Evolutionary conservation across 2,888 invertebrate genomes (phyloP).

Genomic region (Leistus spinibarbis): DNA sequence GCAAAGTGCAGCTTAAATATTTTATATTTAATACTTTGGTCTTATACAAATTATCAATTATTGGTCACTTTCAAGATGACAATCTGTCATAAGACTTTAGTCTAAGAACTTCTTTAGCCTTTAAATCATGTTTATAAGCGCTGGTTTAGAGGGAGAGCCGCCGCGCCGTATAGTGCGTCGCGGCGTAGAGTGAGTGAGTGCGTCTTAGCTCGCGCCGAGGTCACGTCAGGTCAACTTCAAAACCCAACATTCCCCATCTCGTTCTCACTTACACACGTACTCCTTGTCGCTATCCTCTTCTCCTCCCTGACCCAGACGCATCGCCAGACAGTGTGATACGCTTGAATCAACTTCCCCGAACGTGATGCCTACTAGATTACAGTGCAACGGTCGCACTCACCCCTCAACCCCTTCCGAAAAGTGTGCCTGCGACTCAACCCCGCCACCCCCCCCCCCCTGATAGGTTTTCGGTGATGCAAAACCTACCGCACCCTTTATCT

Average conservation of each 20-base stretch:
- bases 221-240: constrained; percentile 47
- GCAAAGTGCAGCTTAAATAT: no score
- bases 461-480: neutral
- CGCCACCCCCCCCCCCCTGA: neutral
- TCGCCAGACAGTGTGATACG: constrained; percentile 45
- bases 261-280: neutral
- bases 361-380: constrained; percentile 32
- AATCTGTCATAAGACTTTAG: no score
- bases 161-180: neutral
- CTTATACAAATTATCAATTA: no score
- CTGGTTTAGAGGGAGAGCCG: neutral
- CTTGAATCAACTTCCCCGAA: constrained; percentile 33
- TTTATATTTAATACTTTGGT: no score
- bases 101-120: no score
- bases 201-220: constrained; percentile 47
- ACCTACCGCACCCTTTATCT: neutral
- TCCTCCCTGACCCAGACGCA: constrained; percentile 48
- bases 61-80: no score
- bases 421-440: neutral
- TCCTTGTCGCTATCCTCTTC: constrained; percentile 22
- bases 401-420: neutral
- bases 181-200: constrained; percentile 28
- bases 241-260: neutral
- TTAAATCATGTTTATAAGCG: no score
- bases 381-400: constrained; percentile 1